Conservation (phyloP, 2,797 vertebrate genomes). For the Gymnocypris eckloni region DNA sequence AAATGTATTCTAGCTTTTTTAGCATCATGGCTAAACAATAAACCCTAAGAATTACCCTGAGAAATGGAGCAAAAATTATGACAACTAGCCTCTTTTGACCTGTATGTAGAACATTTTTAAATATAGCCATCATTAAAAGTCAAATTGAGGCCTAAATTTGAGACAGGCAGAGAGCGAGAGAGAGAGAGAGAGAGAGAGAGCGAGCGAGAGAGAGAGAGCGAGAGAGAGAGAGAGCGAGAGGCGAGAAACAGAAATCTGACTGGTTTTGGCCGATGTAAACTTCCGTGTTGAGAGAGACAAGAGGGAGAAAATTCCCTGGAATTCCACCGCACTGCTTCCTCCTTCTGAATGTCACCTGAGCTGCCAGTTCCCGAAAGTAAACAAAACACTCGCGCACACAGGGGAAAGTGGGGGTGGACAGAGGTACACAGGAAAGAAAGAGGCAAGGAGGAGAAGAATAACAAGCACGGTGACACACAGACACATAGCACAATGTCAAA, state of each 20-base stretch:
- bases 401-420: constrained; percentile 51
- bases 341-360: constrained; percentile 58
- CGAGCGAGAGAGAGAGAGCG: neutral
- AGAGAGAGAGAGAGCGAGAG: neutral
- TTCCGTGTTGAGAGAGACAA: constrained; percentile 52
- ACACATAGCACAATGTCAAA: neutral
- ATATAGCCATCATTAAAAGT: neutral
- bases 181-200: neutral
- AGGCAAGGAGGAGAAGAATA: constrained; percentile 53
- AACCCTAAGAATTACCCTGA: neutral
- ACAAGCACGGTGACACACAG: constrained; percentile 37
- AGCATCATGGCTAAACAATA: neutral
- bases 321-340: constrained; percentile 59
- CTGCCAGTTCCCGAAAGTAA: constrained; percentile 56
- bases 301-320: constrained; percentile 57
- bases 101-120: neutral
- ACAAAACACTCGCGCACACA: constrained; percentile 33
- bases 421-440: constrained; percentile 45
- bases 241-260: constrained; percentile 2
- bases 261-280: constrained; percentile 46
- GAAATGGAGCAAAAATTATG: neutral
- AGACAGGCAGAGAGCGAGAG: neutral
- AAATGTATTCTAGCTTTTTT: neutral
- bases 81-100: neutral
- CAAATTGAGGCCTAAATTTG: neutral